These are phyloP conservation scores for Limosa lapponica DNA, from an alignment of 2,797 vertebrate genomes.

Conservation along the genomic window DNA sequence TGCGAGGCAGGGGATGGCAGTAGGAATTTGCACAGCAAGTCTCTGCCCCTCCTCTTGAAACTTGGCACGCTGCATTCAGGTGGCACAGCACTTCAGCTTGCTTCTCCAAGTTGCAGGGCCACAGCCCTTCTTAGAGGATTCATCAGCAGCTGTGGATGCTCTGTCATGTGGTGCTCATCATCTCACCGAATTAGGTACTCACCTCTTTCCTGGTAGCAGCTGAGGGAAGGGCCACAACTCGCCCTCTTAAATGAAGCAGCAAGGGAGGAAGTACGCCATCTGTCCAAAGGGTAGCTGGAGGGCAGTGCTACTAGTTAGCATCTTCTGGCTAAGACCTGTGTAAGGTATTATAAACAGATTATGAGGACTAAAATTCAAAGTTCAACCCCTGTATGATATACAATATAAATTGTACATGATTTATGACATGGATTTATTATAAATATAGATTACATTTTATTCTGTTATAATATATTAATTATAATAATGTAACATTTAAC, in stretches of 20 bases:
- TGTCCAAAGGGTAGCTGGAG: not conserved
- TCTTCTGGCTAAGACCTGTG: not conserved
- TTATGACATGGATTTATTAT: not conserved
- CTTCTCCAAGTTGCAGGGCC: not conserved
- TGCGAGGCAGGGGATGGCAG: not conserved
- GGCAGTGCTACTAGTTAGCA: not conserved
- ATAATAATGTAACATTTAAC: not conserved
- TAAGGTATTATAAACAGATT: not conserved
- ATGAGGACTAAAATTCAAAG: not conserved
- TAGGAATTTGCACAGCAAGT: not conserved
- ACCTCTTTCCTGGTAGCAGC: not conserved
- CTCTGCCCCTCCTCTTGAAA: not conserved
- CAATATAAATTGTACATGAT: not conserved
- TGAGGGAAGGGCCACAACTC: not conserved
- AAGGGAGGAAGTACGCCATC: not conserved
- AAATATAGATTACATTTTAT: not conserved
- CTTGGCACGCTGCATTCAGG: fast-evolving
- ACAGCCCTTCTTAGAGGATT: not conserved
- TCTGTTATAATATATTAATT: not conserved
- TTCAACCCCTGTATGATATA: not conserved
- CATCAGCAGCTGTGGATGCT: not conserved
- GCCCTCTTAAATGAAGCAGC: not conserved
- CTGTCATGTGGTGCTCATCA: fast-evolving
- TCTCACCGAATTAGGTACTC: not conserved
- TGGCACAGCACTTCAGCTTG: not conserved